These are phyloP conservation scores for Branchinecta sandiegonensis DNA, from an alignment of 2,888 invertebrate genomes.

Conservation along the genomic window DNA sequence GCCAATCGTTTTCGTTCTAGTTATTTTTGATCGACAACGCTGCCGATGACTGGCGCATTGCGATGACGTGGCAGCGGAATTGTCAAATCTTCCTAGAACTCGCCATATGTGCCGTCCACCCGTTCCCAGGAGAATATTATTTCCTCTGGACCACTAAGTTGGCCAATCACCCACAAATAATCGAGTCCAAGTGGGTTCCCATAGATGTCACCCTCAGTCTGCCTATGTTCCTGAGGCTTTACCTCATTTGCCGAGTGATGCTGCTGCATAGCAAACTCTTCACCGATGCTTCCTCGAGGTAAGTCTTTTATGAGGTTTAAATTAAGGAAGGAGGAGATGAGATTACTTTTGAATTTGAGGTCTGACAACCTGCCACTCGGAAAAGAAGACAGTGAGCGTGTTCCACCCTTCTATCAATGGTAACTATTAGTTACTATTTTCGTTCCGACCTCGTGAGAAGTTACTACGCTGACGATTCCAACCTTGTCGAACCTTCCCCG, in stretches of 20 bases:
- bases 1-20: slow-evolving; percentile 38
- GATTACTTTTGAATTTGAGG: too few species aligned
- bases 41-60: slow-evolving; percentile 99
- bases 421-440: too few species aligned
- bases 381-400: too few species aligned
- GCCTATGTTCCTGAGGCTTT: slow-evolving; percentile 98
- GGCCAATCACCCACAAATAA: slow-evolving; percentile 65
- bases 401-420: too few species aligned
- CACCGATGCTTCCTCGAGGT: slow-evolving; percentile 96
- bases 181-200: slow-evolving; percentile 54
- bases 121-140: slow-evolving; percentile 89
- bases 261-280: slow-evolving; percentile 97
- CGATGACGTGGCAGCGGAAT: slow-evolving; percentile 96
- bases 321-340: too few species aligned
- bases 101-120: slow-evolving; percentile 91
- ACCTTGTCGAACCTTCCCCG: too few species aligned
- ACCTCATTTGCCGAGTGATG: slow-evolving; percentile 98
- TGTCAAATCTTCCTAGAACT: slow-evolving; percentile 82
- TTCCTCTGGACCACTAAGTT: slow-evolving; percentile 93
- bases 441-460: too few species aligned
- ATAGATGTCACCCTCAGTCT: slow-evolving; percentile 93
- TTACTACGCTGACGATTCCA: too few species aligned
- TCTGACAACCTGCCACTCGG: too few species aligned
- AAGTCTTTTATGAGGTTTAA: slow-evolving; percentile 47
- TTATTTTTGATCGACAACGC: slow-evolving; percentile 99